Conservation (phyloP, 2,113 vertebrate genomes). For the Protobothrops flavoviridis region DNA sequence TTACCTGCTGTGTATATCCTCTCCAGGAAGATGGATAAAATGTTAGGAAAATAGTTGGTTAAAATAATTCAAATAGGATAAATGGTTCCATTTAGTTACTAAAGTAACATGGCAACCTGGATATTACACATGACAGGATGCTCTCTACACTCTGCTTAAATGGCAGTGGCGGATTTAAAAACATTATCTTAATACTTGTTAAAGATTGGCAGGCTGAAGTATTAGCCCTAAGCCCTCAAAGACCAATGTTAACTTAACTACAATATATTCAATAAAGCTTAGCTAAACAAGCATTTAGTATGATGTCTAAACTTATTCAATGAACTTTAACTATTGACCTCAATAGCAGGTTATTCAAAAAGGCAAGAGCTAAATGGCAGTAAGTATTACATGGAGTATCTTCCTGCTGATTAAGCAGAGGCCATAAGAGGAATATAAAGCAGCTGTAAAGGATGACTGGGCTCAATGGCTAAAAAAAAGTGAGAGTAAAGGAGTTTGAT, state of each 20-base stretch:
- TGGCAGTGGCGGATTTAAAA: not conserved
- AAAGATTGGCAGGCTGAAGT: not conserved
- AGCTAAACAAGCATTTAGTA: not conserved
- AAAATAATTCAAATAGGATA: not conserved
- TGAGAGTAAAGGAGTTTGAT: not conserved
- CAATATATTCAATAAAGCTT: not conserved
- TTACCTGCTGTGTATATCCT: not conserved
- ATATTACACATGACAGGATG: not conserved
- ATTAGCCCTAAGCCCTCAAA: not conserved
- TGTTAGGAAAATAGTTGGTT: not conserved
- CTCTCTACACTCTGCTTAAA: not conserved
- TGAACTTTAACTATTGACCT: not conserved
- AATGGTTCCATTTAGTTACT: not conserved
- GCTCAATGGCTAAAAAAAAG: not conserved
- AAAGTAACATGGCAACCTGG: not conserved
- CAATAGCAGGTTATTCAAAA: not conserved
- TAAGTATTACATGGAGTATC: not conserved
- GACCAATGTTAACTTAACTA: not conserved
- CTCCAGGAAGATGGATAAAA: not conserved
- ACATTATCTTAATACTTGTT: not conserved
- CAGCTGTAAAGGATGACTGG: not conserved
- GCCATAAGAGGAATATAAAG: not conserved
- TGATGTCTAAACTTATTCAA: not conserved
- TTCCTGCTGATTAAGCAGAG: not conserved
- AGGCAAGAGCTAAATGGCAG: not conserved